Evolutionary conservation across 2,113 vertebrate species (phyloP).

Genomic region (Vicugna pacos): DNA sequence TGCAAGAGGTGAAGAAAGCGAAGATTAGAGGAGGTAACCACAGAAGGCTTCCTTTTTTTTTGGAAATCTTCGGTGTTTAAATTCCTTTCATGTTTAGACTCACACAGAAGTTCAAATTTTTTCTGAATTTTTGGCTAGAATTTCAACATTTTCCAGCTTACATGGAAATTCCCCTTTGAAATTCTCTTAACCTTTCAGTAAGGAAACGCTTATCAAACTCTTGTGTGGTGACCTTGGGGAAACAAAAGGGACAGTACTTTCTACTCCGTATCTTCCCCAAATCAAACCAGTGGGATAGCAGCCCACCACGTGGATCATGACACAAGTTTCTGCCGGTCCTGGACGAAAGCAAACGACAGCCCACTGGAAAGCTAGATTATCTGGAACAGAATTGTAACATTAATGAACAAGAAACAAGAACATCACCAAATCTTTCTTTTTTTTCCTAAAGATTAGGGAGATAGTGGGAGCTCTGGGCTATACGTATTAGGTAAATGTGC

Average conservation of each 20-base stretch:
- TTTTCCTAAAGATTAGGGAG: not conserved
- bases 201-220: not conserved
- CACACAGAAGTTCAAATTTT: not conserved
- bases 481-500: not conserved
- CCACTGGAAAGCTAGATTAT: not conserved
- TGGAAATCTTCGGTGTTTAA: not conserved
- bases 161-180: not conserved
- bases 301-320: too few relatives aligned
- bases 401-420: not conserved
- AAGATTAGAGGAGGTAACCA: not conserved
- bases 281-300: not conserved
- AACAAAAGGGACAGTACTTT: not conserved
- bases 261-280: not conserved
- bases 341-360: too few relatives aligned
- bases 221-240: not conserved
- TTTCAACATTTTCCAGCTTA: not conserved
- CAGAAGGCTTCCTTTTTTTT: not conserved
- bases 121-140: not conserved
- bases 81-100: not conserved
- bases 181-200: not conserved
- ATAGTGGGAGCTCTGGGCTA: not conserved
- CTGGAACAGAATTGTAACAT: rapidly evolving
- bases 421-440: not conserved
- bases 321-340: not conserved
- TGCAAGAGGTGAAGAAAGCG: not conserved